phyloP scores from a whole-genome alignment of 2,888 invertebrate genomes.

The Agonum fuliginosum region DNA sequence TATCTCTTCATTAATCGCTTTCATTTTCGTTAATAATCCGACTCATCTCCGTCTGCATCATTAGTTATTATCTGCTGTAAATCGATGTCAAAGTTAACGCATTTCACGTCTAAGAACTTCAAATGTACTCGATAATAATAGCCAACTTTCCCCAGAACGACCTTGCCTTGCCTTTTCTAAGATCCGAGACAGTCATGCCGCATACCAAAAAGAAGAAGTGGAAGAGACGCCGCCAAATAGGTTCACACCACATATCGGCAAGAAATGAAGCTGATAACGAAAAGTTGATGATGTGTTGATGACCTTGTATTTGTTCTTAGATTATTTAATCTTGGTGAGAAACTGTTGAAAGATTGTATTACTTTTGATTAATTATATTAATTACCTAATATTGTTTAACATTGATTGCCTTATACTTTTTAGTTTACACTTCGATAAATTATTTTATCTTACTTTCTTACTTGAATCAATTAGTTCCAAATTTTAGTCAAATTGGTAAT shows the following conservation, averaged over 20 bases:
- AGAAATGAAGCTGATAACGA: background rate
- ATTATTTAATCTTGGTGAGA: background rate
- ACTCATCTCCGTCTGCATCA: background rate
- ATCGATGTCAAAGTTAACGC: conserved; percentile 35
- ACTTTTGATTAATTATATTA: too few species aligned
- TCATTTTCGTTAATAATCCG: background rate
- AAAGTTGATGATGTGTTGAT: too few species aligned
- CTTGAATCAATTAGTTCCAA: too few species aligned
- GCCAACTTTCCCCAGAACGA: conserved; percentile 22
- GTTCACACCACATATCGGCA: background rate
- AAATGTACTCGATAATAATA: too few species aligned
- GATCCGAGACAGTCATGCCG: background rate
- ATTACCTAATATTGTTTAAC: too few species aligned
- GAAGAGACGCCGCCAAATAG: conserved; percentile 8
- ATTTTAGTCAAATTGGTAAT: too few species aligned
- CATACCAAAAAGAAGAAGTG: too few species aligned
- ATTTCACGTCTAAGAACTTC: background rate
- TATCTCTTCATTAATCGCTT: conserved; percentile 26
- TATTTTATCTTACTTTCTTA: too few species aligned
- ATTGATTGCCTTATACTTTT: too few species aligned
- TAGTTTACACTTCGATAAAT: too few species aligned
- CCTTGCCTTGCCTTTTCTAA: conserved; percentile 9
- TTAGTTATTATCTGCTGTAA: conserved; percentile 24
- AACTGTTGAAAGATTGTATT: too few species aligned
- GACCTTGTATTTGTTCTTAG: background rate